Evolutionary conservation across 2,113 vertebrate genomes (phyloP).

Genomic region (Petromus typicus): DNA sequence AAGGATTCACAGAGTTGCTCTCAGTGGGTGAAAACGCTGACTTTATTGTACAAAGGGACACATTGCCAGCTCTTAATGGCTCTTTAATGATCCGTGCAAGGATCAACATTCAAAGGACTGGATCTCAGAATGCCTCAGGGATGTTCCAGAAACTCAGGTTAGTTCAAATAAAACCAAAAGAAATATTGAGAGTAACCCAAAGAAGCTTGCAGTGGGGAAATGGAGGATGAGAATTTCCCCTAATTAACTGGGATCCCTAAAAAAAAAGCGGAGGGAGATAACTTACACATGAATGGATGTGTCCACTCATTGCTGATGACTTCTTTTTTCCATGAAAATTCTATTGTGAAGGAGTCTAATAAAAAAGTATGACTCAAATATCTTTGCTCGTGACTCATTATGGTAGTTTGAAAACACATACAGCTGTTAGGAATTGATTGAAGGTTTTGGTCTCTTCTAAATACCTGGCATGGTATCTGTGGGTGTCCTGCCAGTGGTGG

Average conservation of each 20-base stretch:
- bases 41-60: conserved; percentile 53
- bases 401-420: conserved; percentile 43
- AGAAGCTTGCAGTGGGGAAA: background rate
- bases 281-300: background rate
- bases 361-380: conserved; percentile 19
- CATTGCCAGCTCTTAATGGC: conserved; percentile 52
- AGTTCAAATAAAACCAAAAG: conserved; percentile 55
- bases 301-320: background rate
- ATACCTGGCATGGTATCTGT: background rate
- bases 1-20: background rate
- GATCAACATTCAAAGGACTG: conserved; percentile 56
- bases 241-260: background rate
- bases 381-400: conserved; percentile 6
- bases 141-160: conserved; percentile 54
- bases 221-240: background rate
- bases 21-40: conserved; percentile 10
- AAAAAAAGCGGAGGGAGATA: background rate
- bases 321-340: conserved; percentile 29
- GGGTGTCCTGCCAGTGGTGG: background rate
- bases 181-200: conserved; percentile 4
- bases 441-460: conserved; percentile 31
- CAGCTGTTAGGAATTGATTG: background rate
- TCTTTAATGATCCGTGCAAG: conserved; percentile 62
- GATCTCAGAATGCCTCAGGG: conserved; percentile 47
- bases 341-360: background rate